Conservation (phyloP, 2,888 invertebrate genomes). For the Drosophila putrida region DNA sequence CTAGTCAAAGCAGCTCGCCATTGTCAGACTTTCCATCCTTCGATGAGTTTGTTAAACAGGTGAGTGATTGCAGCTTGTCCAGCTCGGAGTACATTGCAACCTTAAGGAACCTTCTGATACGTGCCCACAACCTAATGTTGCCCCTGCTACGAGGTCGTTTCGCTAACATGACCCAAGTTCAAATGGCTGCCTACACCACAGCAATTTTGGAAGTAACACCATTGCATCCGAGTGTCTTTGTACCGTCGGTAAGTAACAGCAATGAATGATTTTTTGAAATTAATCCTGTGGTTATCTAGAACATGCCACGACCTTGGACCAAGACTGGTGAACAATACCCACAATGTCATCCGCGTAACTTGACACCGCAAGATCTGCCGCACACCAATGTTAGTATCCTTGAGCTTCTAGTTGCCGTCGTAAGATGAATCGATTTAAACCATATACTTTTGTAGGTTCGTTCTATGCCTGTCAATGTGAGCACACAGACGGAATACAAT, state of each 20-base stretch:
- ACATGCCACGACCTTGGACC: slow-evolving; percentile 22
- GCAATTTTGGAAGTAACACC: slow-evolving; percentile 49
- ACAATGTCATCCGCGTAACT: slow-evolving; percentile 37
- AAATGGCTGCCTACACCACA: slow-evolving; percentile 61
- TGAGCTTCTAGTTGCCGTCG: background rate
- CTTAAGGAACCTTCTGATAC: slow-evolving; percentile 56
- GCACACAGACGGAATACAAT: slow-evolving; percentile 57
- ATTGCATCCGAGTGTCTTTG: slow-evolving; percentile 62
- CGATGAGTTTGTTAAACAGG: slow-evolving; percentile 47
- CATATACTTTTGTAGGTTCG: slow-evolving; percentile 9
- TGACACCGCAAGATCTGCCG: slow-evolving; percentile 52
- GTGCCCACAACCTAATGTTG: slow-evolving; percentile 57
- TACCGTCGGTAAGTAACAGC: slow-evolving; percentile 47
- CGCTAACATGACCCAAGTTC: slow-evolving; percentile 46
- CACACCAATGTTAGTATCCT: slow-evolving; percentile 35
- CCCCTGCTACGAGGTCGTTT: slow-evolving; percentile 57
- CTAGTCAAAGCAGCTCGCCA: background rate
- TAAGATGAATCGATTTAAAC: background rate
- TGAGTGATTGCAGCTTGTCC: slow-evolving; percentile 34
- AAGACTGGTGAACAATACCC: slow-evolving; percentile 12
- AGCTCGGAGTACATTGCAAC: slow-evolving; percentile 62
- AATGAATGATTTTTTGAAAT: background rate
- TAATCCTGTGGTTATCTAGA: slow-evolving; percentile 24
- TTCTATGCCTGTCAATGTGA: background rate
- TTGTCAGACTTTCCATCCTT: slow-evolving; percentile 27